Percentiles rank a stretch among this genome's conserved stretches.
Evolutionary conservation across 2,113 vertebrate genomes (phyloP).

Genomic region (Micromys minutus): DNA sequence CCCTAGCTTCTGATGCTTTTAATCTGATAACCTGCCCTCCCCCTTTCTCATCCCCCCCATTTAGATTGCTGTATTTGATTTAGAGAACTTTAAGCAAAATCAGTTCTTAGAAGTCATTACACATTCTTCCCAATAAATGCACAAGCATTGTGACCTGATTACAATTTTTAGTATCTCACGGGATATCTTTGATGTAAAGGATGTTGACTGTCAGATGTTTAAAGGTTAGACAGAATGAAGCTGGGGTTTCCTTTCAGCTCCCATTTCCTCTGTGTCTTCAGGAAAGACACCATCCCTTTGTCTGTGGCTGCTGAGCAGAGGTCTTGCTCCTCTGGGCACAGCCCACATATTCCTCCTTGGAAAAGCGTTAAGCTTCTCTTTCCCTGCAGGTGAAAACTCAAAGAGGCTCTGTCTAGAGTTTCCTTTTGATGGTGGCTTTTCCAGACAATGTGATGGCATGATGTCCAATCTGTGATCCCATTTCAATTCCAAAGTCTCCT

Average conservation of each 20-base stretch:
- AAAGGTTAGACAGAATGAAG: not conserved
- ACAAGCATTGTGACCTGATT: not conserved
- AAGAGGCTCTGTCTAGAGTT: conserved; percentile 6
- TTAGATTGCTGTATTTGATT: not conserved
- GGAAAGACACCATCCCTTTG: not conserved
- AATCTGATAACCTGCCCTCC: not conserved
- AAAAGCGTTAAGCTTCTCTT: conserved; percentile 3
- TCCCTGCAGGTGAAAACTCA: not conserved
- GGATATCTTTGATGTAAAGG: not conserved
- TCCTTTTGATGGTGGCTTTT: conserved; percentile 36
- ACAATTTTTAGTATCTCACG: not conserved
- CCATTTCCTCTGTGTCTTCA: not conserved
- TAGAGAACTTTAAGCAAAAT: conserved; percentile 18
- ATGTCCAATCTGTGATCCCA: not conserved
- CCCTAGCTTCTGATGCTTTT: not conserved
- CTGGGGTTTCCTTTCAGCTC: not conserved
- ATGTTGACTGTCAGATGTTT: not conserved
- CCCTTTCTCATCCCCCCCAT: not conserved
- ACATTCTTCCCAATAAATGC: not conserved
- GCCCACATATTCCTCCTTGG: not conserved
- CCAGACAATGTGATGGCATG: not conserved
- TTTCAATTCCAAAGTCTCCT: not conserved
- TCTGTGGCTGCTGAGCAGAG: not conserved
- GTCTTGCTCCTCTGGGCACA: not conserved
- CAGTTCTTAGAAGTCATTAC: conserved; percentile 1